Evolutionary conservation across 2,888 invertebrate species (phyloP).

Genomic region (Vanessa cardui): DNA sequence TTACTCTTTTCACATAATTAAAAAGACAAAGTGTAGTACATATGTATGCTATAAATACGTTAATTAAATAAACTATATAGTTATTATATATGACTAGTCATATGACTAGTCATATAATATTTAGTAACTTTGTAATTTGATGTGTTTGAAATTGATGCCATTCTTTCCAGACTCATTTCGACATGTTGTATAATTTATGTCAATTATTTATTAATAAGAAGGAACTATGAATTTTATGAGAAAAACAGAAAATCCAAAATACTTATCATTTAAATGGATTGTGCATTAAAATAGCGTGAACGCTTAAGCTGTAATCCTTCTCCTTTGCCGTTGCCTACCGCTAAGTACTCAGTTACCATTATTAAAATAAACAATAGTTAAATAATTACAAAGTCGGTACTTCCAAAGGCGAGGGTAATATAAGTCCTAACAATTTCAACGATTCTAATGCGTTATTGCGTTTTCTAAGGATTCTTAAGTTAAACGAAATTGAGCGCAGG

Average conservation of each 20-base stretch:
- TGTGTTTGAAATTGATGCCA: too few relatives aligned
- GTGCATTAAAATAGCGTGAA: neutral
- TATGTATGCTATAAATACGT: too few relatives aligned
- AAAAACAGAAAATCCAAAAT: neutral
- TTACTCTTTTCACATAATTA: too few relatives aligned
- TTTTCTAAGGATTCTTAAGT: conserved; percentile 31
- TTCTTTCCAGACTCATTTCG: too few relatives aligned
- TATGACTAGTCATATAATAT: too few relatives aligned
- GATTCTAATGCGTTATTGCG: conserved; percentile 16
- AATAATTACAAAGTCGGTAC: conserved; percentile 2
- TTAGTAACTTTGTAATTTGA: too few relatives aligned
- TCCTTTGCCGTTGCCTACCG: neutral
- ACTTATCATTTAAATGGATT: neutral
- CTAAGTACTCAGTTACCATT: neutral
- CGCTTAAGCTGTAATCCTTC: neutral
- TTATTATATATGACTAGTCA: too few relatives aligned
- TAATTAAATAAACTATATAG: too few relatives aligned
- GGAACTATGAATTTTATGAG: neutral
- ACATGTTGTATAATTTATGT: neutral
- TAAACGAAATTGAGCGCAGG: conserved; percentile 33
- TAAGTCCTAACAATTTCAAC: conserved; percentile 12
- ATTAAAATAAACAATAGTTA: neutral
- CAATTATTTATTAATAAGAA: neutral
- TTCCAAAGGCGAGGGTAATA: neutral
- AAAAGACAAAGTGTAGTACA: too few relatives aligned